A percentile compares a stretch with the other conserved stretches of the same genome.
Evolutionary conservation across 2,797 vertebrate genomes (phyloP).

Genomic region (Todus mexicanus): DNA sequence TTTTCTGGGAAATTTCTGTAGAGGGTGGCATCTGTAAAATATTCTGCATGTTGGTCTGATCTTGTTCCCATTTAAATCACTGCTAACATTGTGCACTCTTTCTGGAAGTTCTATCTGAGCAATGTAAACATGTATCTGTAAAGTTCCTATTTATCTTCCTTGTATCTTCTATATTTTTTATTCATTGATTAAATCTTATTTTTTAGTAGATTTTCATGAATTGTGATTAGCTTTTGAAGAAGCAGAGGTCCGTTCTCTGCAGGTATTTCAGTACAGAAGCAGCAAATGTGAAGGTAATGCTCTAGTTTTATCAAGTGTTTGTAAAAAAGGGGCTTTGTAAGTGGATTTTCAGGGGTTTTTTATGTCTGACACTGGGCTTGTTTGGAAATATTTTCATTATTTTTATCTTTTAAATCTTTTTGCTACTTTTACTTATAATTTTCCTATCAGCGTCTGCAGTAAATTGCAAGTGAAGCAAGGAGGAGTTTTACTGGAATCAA

Average conservation of each 20-base stretch:
- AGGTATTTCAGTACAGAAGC: neutral
- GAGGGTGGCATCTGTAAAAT: neutral
- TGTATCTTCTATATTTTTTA: neutral
- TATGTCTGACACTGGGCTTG: neutral
- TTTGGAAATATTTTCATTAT: neutral
- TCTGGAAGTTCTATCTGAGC: neutral
- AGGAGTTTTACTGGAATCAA: neutral
- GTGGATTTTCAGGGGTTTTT: neutral
- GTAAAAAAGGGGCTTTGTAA: neutral
- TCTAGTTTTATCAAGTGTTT: neutral
- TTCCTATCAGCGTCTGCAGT: neutral
- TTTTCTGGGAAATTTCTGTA: neutral
- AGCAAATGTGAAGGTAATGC: neutral
- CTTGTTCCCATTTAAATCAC: neutral
- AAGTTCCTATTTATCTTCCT: neutral
- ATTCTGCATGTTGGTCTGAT: neutral
- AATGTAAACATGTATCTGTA: neutral
- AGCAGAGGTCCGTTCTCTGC: neutral
- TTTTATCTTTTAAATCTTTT: neutral
- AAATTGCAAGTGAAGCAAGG: neutral
- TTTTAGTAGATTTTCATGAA: neutral
- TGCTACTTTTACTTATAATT: neutral
- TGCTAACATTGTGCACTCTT: neutral
- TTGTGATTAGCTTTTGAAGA: neutral
- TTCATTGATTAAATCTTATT: neutral